These are phyloP conservation scores for Porphyrio hochstetteri DNA, from an alignment of 2,113 vertebrate species.

Conservation along the genomic window DNA sequence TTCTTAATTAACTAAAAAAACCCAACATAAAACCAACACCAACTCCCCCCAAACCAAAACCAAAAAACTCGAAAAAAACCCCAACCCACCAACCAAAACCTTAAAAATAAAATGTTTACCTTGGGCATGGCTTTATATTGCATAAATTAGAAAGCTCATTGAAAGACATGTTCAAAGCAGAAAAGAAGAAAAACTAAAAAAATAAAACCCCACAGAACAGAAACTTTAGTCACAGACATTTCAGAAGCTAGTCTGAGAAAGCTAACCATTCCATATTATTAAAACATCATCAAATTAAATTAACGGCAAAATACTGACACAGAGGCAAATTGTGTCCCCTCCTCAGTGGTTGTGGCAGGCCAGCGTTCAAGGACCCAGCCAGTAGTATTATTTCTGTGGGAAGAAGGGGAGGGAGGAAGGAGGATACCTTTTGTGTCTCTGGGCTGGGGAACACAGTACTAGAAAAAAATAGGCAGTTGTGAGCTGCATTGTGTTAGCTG, in stretches of 20 bases:
- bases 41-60: too few relatives aligned
- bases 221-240: not conserved
- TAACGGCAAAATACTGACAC: not conserved
- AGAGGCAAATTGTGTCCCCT: not conserved
- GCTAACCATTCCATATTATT: conserved; percentile 29
- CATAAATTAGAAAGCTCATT: not conserved
- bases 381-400: not conserved
- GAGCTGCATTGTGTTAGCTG: not conserved
- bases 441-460: not conserved
- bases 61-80: too few relatives aligned
- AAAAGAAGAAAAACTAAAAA: not conserved
- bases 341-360: conserved; percentile 4
- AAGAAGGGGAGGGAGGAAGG: not conserved
- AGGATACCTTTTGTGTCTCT: conserved; percentile 32
- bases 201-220: not conserved
- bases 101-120: not conserved
- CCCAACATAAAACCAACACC: too few relatives aligned
- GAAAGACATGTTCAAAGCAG: not conserved
- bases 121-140: not conserved
- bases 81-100: too few relatives aligned
- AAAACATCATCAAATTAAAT: conserved; percentile 44
- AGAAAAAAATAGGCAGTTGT: not conserved
- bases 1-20: not conserved
- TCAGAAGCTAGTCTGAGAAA: not conserved
- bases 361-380: not conserved